Base-by-base conservation (phyloP, 2,797 vertebrate species). In the Balearica regulorum region DNA sequence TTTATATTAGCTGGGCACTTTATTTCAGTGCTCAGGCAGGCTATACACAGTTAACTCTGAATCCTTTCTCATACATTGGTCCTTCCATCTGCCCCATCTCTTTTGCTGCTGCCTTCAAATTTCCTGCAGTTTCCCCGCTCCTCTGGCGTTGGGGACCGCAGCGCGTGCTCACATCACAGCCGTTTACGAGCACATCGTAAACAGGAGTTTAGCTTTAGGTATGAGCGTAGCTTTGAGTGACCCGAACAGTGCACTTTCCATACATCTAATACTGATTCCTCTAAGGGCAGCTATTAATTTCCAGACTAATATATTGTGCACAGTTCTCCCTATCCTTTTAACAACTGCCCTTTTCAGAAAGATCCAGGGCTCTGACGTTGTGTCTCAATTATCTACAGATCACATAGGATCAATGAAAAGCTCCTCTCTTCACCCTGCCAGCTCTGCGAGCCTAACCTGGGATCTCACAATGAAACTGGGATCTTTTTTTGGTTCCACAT, bases 321-420 rank as follows among this genome's bases (percentile, higher is more conserved):
- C 55, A 87, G 39, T 83, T 87, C 76, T 94, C 39, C 4, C 26
- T 22, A 29, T 29, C 22, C 43, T 68, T 65, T 83, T 78, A 87
- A 78, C 49, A 90, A 44, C 48, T 64, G 35, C 43, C 14, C 28
- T 82, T 90, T 90, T 70, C 70, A 87, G 78, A 43, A 76, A 68
- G 70, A 84, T 84, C 43, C 70, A 86, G 93, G 81, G 55, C 53
- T 44, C 85, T 60, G 39, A 72, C 87, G 13, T 53, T 58, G 18
- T 82, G 66, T 79, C 70, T 91, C 64, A 39, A 4, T 91, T 93
- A 76, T 79, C 93, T 83, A 26, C 37, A 83, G 82, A 91, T 91
- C 84, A 44, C 13, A 20, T 31, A 31, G 39, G 69, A 87, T 76
- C 84, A 81, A 64, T 78, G 41, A 92, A 95, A 93, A 92, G 43